These are phyloP conservation scores for Micrasema minimum DNA, from an alignment of 1,140 invertebrate species.

Conservation along the genomic window DNA sequence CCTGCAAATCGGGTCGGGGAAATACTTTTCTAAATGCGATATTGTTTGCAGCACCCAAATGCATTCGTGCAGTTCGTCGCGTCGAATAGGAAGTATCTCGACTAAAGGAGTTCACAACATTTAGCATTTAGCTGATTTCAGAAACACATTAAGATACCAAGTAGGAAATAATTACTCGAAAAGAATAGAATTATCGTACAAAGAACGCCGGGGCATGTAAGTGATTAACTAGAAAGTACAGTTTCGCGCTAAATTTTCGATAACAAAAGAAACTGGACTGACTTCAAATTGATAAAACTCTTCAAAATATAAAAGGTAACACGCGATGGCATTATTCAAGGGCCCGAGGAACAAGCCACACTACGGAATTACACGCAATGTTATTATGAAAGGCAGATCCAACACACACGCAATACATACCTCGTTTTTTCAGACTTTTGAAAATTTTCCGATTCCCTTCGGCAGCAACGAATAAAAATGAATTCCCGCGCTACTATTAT, in stretches of 20 bases:
- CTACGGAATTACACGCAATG: not conserved
- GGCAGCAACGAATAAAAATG: too few species aligned
- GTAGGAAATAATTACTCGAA: conserved; percentile 35
- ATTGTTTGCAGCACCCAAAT: not conserved
- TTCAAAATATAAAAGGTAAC: conserved; percentile 29
- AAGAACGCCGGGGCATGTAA: too few species aligned
- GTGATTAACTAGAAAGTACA: not conserved
- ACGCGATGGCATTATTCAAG: conserved; percentile 27
- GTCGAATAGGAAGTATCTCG: too few species aligned
- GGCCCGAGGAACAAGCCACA: not conserved
- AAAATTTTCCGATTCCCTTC: too few species aligned
- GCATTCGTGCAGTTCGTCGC: too few species aligned
- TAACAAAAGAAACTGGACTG: conserved; percentile 23
- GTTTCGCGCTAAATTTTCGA: not conserved
- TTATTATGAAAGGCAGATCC: not conserved
- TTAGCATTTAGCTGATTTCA: too few species aligned
- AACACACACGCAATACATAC: too few species aligned
- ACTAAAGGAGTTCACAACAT: too few species aligned
- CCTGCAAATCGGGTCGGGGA: not conserved
- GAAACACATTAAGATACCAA: conserved; percentile 17
- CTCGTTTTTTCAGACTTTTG: too few species aligned
- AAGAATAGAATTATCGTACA: too few species aligned
- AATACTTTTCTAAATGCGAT: not conserved
- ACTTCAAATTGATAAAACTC: conserved; percentile 16
- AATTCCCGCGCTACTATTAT: too few species aligned